A percentile compares a stretch with the other conserved stretches of the same genome.
Conservation (phyloP, 2,113 vertebrate genomes). For the Eulemur macaco region DNA sequence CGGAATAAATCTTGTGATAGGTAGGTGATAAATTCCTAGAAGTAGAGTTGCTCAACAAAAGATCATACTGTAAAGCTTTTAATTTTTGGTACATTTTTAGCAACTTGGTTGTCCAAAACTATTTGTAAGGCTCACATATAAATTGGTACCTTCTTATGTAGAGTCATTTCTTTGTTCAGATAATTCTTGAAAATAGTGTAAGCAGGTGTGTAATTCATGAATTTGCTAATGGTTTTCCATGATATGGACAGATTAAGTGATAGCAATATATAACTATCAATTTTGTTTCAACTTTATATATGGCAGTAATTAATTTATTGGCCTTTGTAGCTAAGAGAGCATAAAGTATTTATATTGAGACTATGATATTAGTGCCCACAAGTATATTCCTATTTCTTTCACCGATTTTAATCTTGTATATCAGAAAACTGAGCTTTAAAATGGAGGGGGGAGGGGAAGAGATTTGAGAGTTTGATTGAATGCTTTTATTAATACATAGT, state of each 20-base stretch:
- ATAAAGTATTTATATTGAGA: slow-evolving; percentile 38
- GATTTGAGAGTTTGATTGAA: background rate
- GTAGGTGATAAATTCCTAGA: background rate
- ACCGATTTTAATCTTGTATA: slow-evolving; percentile 27
- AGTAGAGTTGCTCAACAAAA: background rate
- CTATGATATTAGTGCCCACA: background rate
- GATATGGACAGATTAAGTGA: slow-evolving; percentile 49
- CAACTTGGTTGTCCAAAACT: background rate
- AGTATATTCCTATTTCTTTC: slow-evolving; percentile 17
- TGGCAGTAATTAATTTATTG: slow-evolving; percentile 55
- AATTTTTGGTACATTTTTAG: slow-evolving; percentile 34
- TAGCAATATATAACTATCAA: slow-evolving; percentile 37
- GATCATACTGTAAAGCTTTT: background rate
- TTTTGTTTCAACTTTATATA: slow-evolving; percentile 55
- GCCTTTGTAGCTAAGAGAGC: background rate
- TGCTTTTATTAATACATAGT: background rate
- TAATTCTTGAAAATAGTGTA: slow-evolving; percentile 41
- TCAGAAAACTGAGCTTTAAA: slow-evolving; percentile 39
- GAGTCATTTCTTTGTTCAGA: slow-evolving; percentile 16
- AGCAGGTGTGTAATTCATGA: background rate
- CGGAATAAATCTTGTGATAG: background rate
- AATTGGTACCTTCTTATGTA: background rate
- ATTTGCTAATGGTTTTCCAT: slow-evolving; percentile 52
- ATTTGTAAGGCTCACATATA: background rate
- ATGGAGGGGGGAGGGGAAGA: background rate